Conservation (phyloP, 2,797 vertebrate genomes). For the Trichosurus vulpecula region DNA sequence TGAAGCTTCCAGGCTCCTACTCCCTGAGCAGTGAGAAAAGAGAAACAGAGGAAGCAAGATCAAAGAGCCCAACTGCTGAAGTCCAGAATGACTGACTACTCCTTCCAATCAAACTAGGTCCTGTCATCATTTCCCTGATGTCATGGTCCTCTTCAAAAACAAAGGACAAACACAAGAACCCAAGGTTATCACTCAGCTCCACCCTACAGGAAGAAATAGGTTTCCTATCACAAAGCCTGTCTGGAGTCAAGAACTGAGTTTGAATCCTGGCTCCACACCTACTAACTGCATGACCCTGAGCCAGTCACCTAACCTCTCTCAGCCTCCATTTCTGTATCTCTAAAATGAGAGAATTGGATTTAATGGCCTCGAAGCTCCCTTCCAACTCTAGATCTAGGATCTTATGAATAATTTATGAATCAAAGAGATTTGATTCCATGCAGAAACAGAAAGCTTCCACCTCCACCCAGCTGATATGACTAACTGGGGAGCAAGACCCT, state of each 20-base stretch:
- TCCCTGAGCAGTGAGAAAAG: not conserved
- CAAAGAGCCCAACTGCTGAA: not conserved
- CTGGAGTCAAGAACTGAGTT: not conserved
- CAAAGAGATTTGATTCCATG: not conserved
- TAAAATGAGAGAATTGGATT: not conserved
- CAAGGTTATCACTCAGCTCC: not conserved
- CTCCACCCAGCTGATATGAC: not conserved
- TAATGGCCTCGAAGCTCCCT: not conserved
- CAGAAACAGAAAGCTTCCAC: not conserved
- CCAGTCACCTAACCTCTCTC: not conserved
- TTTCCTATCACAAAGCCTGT: not conserved
- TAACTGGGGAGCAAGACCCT: not conserved
- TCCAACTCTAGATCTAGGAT: not conserved
- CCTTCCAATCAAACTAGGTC: not conserved
- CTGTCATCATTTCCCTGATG: too few relatives aligned
- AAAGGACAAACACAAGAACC: too few relatives aligned
- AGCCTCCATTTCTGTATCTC: not conserved
- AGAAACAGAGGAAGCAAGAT: not conserved
- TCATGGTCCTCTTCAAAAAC: too few relatives aligned
- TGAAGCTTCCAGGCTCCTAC: not conserved
- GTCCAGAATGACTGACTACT: not conserved
- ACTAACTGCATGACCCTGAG: not conserved
- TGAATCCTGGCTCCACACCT: not conserved
- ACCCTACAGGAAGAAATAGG: not conserved
- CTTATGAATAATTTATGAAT: not conserved